phyloP scores from a whole-genome alignment of 2,797 vertebrate species.

The Salarias fasciatus region DNA sequence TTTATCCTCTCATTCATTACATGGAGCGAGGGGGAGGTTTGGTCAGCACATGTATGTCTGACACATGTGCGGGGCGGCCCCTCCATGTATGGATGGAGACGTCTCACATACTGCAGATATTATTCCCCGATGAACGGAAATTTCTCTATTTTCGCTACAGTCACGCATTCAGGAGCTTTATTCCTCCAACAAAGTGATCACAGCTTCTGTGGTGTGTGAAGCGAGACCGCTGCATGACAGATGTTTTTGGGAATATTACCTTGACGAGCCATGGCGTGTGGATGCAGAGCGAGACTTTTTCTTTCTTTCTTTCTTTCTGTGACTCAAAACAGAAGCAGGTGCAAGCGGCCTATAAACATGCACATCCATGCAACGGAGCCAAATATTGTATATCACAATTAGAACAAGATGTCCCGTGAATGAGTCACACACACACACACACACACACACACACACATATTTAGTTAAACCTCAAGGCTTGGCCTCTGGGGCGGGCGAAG shows the following conservation, averaged over 20 bases:
- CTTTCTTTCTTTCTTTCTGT: conserved; percentile 4
- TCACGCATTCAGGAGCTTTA: conserved; percentile 35
- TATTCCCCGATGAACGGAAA: conserved; percentile 52
- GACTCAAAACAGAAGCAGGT: conserved; percentile 75
- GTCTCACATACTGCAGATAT: conserved; percentile 43
- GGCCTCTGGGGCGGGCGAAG: conserved; percentile 36
- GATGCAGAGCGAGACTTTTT: conserved; percentile 29
- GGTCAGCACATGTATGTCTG: conserved; percentile 30
- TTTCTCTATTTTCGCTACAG: conserved; percentile 38
- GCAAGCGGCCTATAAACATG: conserved; percentile 61
- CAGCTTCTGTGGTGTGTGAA: conserved; percentile 50
- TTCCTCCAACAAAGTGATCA: conserved; percentile 40
- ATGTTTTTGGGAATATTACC: conserved; percentile 48
- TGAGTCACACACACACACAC: conserved; percentile 52
- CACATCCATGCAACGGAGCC: conserved; percentile 47
- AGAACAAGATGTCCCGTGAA: conserved; percentile 68
- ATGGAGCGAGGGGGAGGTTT: conserved; percentile 46
- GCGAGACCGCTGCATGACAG: conserved; percentile 42
- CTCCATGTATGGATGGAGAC: conserved; percentile 33
- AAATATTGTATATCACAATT: conserved; percentile 52
- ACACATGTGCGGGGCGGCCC: conserved; percentile 67
- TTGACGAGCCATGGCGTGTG: conserved; percentile 37
- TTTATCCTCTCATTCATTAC: conserved; percentile 62
- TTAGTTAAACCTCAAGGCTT: conserved; percentile 39
- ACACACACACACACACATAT: conserved; percentile 32